Evolutionary conservation across 2,797 vertebrate species (phyloP), one percentile per base, ranked within the genome.

Genomic region (Dicrostonyx torquatus): DNA sequence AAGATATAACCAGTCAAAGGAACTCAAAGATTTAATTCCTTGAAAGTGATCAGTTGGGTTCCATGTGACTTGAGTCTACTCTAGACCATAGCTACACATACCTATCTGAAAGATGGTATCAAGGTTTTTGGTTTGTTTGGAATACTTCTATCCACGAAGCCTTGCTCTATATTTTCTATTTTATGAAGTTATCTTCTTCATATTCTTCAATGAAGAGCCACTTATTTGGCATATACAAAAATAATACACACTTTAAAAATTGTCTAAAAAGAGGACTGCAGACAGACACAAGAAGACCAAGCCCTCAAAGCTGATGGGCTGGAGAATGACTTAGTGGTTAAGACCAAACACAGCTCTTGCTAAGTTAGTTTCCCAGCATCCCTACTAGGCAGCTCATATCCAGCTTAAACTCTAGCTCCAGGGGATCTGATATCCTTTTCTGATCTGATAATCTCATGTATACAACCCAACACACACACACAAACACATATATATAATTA

Each of bases 151-250:
- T 58, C 11, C 37, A 17, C 17, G 3, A 87, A 93, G 43, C 45
- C 6, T 91, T 72, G 58, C 11, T 72, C 79, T 96, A 11, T 75
- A 50, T 62, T 91, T 89, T 91, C 31, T 94, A 62, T 68, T 95
- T 95, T 85, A 87, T 24, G 3, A 89, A 91, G 13, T 58, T 94
- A 9, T 82, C 72, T 89, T 89, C 68, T 78, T 76, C 64, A 95
- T 72, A 83, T 76, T 92, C 13, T 64, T 76, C 18, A 79, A 78
- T 79, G 68, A 66, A 50, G 86, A 50, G 0, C 76, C 62, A 86
- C 2, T 93, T 87, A n/a, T 14, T 58, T 34, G 55, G 50, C 8
- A 14, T 62, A 89, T 68, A 26, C 48, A 93, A 50, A 97, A 85
- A 94, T 58, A 87, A 40, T 37, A 76, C 15, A 31, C 29, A 1